Evolutionary conservation across 2,888 invertebrate species (phyloP).

Genomic region (Sialis fuliginosa): DNA sequence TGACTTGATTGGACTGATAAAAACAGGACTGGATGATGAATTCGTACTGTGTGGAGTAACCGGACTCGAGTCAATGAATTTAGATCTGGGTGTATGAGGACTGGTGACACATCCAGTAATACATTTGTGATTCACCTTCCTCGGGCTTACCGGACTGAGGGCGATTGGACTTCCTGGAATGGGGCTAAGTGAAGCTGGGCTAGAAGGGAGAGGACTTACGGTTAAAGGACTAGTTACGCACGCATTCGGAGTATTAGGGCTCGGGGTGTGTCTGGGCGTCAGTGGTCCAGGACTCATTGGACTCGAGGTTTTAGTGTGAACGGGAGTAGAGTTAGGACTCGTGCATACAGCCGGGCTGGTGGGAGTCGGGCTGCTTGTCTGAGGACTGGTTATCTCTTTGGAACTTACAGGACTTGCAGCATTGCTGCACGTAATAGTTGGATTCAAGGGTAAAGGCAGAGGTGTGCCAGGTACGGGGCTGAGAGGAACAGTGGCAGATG

Average conservation of each 20-base stretch:
- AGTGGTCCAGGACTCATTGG: neutral
- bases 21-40: constrained; percentile 21
- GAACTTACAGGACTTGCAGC: constrained; percentile 1
- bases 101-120: neutral
- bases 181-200: constrained; percentile 1
- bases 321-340: neutral
- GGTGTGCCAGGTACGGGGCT: neutral
- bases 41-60: constrained; percentile 1
- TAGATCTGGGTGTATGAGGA: constrained; percentile 5
- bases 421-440: neutral
- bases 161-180: neutral
- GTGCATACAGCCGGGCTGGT: neutral
- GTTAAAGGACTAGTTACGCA: constrained; percentile 1
- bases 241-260: constrained; percentile 1
- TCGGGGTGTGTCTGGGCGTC: constrained; percentile 1
- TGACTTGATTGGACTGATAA: constrained; percentile 39
- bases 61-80: constrained; percentile 3
- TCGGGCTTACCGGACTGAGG: neutral
- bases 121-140: neutral
- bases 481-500: constrained; percentile 4
- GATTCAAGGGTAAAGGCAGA: neutral
- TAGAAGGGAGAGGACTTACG: constrained; percentile 1
- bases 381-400: neutral
- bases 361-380: neutral
- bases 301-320: too few species aligned